These are phyloP conservation scores for Formica aserva DNA, from an alignment of 2,888 invertebrate genomes.

Conservation along the genomic window DNA sequence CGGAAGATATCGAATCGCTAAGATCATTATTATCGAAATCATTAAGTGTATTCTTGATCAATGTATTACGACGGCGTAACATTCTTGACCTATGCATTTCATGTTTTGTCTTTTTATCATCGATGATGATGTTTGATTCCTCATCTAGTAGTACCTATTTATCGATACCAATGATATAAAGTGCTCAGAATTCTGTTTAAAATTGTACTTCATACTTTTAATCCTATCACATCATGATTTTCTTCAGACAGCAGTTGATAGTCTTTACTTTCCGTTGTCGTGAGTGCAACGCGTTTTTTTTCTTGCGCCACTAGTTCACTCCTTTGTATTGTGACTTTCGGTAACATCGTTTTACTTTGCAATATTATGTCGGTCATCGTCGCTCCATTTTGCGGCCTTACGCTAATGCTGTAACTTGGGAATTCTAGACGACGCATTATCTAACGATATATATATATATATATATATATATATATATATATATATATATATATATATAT, in stretches of 20 bases:
- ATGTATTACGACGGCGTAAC: slow-evolving; percentile 62
- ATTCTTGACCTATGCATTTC: slow-evolving; percentile 69
- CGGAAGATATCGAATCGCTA: slow-evolving; percentile 72
- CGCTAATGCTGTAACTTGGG: slow-evolving; percentile 54
- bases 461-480: too few species aligned
- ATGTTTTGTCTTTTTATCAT: slow-evolving; percentile 72
- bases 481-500: too few species aligned
- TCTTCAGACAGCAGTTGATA: background rate
- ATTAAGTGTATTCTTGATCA: slow-evolving; percentile 31
- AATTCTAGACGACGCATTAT: slow-evolving; percentile 62
- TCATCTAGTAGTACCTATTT: slow-evolving; percentile 79
- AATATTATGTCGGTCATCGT: slow-evolving; percentile 63
- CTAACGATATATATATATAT: slow-evolving; percentile 37
- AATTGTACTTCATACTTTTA: slow-evolving; percentile 38
- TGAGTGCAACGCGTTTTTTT: slow-evolving; percentile 67
- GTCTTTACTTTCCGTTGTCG: slow-evolving; percentile 6
- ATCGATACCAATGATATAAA: background rate
- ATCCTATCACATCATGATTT: background rate
- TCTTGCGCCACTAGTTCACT: slow-evolving; percentile 58
- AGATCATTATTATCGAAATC: slow-evolving; percentile 60
- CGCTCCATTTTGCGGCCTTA: slow-evolving; percentile 60
- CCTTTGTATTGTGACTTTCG: slow-evolving; percentile 55
- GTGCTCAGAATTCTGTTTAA: background rate
- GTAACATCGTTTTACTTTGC: slow-evolving; percentile 65
- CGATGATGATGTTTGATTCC: slow-evolving; percentile 74